Percentiles rank a stretch among this genome's conserved stretches.
Conservation (phyloP, 2,113 vertebrate species). For the Erpornis zantholeuca region DNA sequence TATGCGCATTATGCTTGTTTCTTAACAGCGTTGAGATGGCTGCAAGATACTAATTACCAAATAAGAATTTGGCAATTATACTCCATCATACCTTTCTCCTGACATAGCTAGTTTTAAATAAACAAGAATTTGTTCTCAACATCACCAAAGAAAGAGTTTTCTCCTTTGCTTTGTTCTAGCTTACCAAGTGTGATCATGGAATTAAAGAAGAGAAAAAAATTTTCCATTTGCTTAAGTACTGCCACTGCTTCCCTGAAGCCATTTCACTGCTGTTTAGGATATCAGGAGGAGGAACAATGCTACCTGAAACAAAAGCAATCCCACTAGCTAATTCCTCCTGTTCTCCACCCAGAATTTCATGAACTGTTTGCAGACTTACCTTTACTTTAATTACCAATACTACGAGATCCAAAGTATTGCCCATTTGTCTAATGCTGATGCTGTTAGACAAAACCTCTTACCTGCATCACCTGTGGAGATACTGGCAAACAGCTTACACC, state of each 20-base stretch:
- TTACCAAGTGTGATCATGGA: not conserved
- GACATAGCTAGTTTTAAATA: not conserved
- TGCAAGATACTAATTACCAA: constrained; percentile 23
- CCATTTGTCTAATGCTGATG: fast-evolving
- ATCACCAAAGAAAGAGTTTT: not conserved
- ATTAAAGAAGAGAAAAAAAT: not conserved
- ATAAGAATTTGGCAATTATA: not conserved
- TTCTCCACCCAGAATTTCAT: not conserved
- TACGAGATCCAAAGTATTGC: not conserved
- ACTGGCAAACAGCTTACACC: not conserved
- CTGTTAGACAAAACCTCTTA: not conserved
- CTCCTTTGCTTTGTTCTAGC: not conserved
- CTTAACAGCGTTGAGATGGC: constrained; percentile 6
- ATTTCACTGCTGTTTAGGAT: not conserved
- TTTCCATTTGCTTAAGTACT: not conserved
- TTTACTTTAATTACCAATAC: not conserved
- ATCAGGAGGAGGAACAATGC: not conserved
- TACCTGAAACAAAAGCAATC: not conserved
- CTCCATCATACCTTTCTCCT: not conserved
- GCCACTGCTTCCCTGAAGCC: not conserved
- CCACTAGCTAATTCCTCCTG: not conserved
- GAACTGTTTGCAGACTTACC: not conserved
- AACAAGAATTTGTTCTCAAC: not conserved
- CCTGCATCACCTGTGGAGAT: not conserved
- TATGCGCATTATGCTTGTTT: not conserved